phyloP scores from a whole-genome alignment of 2,797 vertebrate genomes.

The Karalla daura region DNA sequence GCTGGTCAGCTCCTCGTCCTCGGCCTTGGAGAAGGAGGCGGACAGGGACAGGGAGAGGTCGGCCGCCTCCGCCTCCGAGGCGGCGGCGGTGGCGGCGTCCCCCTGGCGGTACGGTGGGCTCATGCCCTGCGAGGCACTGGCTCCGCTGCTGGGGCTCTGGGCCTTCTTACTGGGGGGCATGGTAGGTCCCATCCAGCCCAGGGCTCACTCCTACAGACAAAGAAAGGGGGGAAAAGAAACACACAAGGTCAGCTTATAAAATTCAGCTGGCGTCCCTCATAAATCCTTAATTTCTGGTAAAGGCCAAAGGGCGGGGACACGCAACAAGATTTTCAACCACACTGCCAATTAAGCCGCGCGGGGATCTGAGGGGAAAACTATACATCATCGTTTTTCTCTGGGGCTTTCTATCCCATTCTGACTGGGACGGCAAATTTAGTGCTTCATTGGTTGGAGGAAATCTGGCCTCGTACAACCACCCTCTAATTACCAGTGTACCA shows the following conservation, averaged over 20 bases:
- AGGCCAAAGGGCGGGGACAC: conserved; percentile 54
- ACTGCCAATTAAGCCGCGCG: conserved; percentile 58
- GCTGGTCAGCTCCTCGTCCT: conserved; percentile 95
- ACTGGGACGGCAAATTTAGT: conserved; percentile 70
- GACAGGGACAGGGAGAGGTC: conserved; percentile 90
- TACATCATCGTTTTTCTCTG: conserved; percentile 60
- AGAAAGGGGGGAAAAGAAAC: conserved; percentile 1
- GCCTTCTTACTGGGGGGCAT: conserved; percentile 99
- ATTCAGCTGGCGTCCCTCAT: conserved; percentile 37
- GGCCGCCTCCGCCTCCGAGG: conserved; percentile 85
- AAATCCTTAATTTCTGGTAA: conserved; percentile 43
- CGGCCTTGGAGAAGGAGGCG: conserved; percentile 89
- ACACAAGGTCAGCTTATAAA: conserved; percentile 54
- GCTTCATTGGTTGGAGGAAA: conserved; percentile 72
- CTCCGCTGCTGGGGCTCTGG: conserved; percentile 92
- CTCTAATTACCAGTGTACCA: conserved; percentile 71
- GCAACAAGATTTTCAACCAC: conserved; percentile 52
- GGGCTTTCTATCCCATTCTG: conserved; percentile 52
- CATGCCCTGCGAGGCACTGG: conserved; percentile 91
- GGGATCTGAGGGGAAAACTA: conserved; percentile 51
- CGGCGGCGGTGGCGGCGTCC: conserved; percentile 81
- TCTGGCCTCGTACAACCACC: conserved; percentile 65
- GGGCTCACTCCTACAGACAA: conserved; percentile 82
- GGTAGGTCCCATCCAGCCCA: conserved; percentile 97
- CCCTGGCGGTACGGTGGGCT: conserved; percentile 89